Evolutionary conservation across 2,888 invertebrate genomes (phyloP).

Genomic region (Fabriciana adippe): DNA sequence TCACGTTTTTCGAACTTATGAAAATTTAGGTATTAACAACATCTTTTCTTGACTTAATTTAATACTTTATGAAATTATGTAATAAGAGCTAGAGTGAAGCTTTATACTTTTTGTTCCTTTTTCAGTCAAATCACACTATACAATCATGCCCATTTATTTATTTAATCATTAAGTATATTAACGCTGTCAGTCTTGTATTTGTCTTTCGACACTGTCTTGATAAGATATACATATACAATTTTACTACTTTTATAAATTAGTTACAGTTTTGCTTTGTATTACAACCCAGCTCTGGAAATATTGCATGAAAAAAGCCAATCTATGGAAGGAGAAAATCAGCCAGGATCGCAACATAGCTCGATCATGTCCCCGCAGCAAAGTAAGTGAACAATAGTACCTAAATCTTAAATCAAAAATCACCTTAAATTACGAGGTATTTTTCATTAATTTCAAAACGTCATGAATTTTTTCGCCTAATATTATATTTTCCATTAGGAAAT

Average conservation of each 20-base stretch:
- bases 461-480: not conserved
- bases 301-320: slow-evolving; percentile 84
- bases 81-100: no score
- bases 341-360: slow-evolving; percentile 71
- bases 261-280: slow-evolving; percentile 20
- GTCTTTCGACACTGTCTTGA: slow-evolving; percentile 26
- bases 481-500: no score
- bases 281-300: slow-evolving; percentile 84
- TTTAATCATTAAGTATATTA: slow-evolving; percentile 14
- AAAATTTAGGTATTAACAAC: not conserved
- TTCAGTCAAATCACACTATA: slow-evolving; percentile 1
- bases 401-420: not conserved
- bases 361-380: slow-evolving; percentile 75
- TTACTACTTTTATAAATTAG: not conserved
- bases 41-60: not conserved
- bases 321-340: slow-evolving; percentile 73
- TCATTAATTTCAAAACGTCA: no score
- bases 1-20: not conserved
- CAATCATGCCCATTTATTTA: slow-evolving; percentile 8
- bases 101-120: not conserved
- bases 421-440: not conserved
- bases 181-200: slow-evolving; percentile 21
- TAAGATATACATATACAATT: slow-evolving; percentile 14
- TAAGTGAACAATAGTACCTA: slow-evolving; percentile 47
- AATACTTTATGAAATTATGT: not conserved